These are phyloP conservation scores for Hipposideros larvatus DNA, from an alignment of 2,797 vertebrate genomes.

Conservation along the genomic window DNA sequence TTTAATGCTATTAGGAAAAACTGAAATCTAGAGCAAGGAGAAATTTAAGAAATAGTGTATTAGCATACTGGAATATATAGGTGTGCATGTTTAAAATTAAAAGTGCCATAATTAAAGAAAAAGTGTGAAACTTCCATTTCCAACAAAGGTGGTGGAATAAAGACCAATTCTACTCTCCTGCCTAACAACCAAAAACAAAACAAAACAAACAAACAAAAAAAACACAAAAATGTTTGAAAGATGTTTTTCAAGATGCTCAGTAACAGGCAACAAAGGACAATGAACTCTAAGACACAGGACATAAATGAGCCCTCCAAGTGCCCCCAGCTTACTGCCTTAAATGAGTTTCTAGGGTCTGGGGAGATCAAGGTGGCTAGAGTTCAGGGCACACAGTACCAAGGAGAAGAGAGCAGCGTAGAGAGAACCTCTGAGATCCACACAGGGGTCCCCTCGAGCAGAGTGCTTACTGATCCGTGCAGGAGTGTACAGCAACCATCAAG, in stretches of 20 bases:
- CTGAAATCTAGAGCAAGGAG: neutral
- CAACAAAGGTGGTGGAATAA: neutral
- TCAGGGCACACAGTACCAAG: neutral
- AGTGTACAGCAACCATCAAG: neutral
- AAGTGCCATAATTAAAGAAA: constrained; percentile 21
- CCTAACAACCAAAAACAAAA: neutral
- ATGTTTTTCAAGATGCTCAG: neutral
- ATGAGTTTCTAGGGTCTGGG: neutral
- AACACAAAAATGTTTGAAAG: neutral
- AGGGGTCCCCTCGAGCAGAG: neutral
- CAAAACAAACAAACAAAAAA: no score
- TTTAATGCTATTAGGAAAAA: constrained; percentile 33
- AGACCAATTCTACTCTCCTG: neutral
- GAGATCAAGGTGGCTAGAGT: neutral
- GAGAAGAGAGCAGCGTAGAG: neutral
- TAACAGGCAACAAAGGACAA: neutral
- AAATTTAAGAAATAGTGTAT: constrained; percentile 19
- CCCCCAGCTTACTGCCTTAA: neutral
- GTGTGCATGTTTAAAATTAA: neutral
- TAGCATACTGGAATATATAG: neutral
- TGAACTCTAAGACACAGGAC: neutral
- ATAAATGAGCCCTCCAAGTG: neutral
- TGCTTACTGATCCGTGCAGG: neutral
- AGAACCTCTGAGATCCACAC: neutral
- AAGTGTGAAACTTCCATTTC: neutral